Percentiles rank a stretch among this genome's conserved stretches.
Conservation (phyloP, 2,888 invertebrate genomes). For the Nymphalis c-album region DNA sequence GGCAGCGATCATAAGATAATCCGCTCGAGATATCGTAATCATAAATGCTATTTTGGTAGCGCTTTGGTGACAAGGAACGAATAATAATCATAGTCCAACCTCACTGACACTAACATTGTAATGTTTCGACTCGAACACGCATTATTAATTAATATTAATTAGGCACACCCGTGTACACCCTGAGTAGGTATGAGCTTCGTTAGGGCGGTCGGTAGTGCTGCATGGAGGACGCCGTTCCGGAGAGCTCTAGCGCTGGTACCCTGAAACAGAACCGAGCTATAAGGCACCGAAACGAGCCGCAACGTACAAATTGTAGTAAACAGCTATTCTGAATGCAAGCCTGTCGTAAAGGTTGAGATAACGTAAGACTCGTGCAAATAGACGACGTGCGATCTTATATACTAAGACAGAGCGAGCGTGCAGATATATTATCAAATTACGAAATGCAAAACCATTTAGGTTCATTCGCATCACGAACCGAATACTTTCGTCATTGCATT, state of each 20-base stretch:
- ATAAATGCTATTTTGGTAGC: constrained; percentile 32
- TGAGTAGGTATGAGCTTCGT: not conserved
- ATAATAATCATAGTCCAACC: constrained; percentile 12
- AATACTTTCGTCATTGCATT: not conserved
- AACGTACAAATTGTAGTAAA: not conserved
- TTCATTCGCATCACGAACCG: not conserved
- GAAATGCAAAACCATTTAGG: not conserved
- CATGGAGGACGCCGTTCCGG: constrained; percentile 36
- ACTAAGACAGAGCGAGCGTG: constrained; percentile 17
- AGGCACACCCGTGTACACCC: not conserved
- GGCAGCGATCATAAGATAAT: constrained; percentile 25
- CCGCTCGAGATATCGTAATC: constrained; percentile 17
- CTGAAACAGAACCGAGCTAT: constrained; percentile 46
- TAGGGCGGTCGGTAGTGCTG: constrained; percentile 50
- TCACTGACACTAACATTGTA: constrained; percentile 5
- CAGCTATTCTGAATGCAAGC: not conserved
- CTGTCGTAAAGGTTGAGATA: constrained; percentile 46
- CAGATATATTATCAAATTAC: constrained; percentile 2
- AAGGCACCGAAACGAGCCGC: not conserved
- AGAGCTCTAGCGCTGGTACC: constrained; percentile 69
- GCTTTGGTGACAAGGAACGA: constrained; percentile 18
- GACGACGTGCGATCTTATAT: constrained; percentile 28
- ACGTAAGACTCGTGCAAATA: constrained; percentile 51
- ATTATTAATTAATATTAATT: too few species aligned
- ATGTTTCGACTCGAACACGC: not conserved